Base-by-base conservation (phyloP, 37 sponge, comb jelly and placozoan genomes). In the Ianthella basta region DNA sequence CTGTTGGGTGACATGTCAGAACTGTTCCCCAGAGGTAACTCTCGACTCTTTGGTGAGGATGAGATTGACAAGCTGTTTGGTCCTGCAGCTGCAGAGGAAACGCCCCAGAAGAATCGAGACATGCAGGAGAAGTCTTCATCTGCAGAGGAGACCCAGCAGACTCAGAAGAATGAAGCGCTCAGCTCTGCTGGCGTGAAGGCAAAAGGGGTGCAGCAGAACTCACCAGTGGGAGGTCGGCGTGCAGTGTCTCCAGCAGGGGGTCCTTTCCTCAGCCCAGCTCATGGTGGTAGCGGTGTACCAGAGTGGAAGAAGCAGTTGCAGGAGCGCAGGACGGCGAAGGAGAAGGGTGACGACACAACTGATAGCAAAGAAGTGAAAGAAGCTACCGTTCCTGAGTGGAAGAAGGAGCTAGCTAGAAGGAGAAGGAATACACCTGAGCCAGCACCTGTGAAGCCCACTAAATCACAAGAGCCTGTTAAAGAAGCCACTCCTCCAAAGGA, bases 261-360 rank as follows among this genome's bases (percentile, higher is more conserved):
- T 44, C 50, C 50, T 10, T 44, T 8, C 50, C 50, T 44, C 50
- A 44, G 50, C 50, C 50, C 3, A 44, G 3, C 50, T 44, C 50
- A 8, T 10, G 50, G 33, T 8, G 60, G 56, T 16, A 60, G 56
- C 4, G 56, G 37, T 24, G 36, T 56, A 6, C 81, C 81, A 56
- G 81, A 54, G 29, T 80, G 81, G 81, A 80, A 80, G 81, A 80
- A 35, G 32, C n/a, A 34, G 29, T 60, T 80, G n/a, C 59, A 80
- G 81, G 81, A 80, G 32, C 59, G 61, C n/a, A 56, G 81, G 35
- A 33, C 70, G 12, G 35, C 35, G 29, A 30, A n/a, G 34, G 70
- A 69, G 33, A 69, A 32, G 34, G 35, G 12, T 69, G 18, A 30
- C 29, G 4, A 18, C 34, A 18, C 70, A 13, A 30, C 70, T 32